phyloP scores from a whole-genome alignment of 2,113 vertebrate species.

The Bubalus kerabau region DNA sequence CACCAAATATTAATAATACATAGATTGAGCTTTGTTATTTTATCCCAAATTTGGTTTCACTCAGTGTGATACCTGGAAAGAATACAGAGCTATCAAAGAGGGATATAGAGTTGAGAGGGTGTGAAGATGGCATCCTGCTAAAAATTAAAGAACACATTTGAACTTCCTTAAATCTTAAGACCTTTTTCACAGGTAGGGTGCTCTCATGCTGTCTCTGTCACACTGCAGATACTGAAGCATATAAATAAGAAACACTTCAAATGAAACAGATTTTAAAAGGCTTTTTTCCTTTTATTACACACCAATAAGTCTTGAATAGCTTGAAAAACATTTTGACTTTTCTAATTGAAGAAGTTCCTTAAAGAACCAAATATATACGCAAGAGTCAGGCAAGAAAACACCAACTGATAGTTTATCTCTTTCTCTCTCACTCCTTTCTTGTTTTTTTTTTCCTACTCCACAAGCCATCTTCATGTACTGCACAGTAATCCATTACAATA shows the following conservation, averaged over 20 bases:
- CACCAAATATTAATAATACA: slow-evolving; percentile 61
- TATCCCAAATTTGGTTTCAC: slow-evolving; percentile 50
- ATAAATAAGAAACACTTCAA: neutral
- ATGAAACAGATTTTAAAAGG: neutral
- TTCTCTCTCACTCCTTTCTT: slow-evolving; percentile 30
- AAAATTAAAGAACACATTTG: slow-evolving; percentile 59
- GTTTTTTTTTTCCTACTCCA: slow-evolving; percentile 61
- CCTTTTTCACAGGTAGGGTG: slow-evolving; percentile 23
- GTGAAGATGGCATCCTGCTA: slow-evolving; percentile 59
- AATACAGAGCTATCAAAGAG: slow-evolving; percentile 38
- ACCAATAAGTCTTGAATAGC: slow-evolving; percentile 1
- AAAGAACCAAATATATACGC: slow-evolving; percentile 35
- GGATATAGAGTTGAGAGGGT: slow-evolving; percentile 49
- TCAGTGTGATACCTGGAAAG: slow-evolving; percentile 60
- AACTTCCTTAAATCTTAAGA: slow-evolving; percentile 59
- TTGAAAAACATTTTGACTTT: slow-evolving; percentile 44
- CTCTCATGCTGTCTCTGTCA: slow-evolving; percentile 11
- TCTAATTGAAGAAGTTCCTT: slow-evolving; percentile 36
- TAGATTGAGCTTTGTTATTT: slow-evolving; percentile 58
- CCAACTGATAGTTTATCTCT: slow-evolving; percentile 51
- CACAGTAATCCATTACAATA: slow-evolving; percentile 89
- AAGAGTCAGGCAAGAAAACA: slow-evolving; percentile 45
- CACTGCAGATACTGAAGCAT: neutral
- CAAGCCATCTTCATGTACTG: slow-evolving; percentile 79
- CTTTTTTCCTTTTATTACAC: neutral